Evolutionary conservation across 2,113 vertebrate genomes (phyloP).

Genomic region (Cettia cetti): DNA sequence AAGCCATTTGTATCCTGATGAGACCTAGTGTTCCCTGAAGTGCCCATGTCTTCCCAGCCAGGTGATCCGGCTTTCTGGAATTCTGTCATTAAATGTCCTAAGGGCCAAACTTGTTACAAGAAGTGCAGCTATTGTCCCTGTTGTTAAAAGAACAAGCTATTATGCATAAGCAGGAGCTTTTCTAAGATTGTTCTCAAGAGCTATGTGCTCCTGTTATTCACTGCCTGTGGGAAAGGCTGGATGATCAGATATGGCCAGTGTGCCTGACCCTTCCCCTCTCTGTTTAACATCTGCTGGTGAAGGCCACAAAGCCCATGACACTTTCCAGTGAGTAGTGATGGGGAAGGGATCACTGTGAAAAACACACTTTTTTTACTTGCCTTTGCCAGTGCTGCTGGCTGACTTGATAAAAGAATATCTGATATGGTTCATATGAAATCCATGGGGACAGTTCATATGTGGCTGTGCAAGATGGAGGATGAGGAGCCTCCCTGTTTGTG

Average conservation of each 20-base stretch:
- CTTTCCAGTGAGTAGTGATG: background rate
- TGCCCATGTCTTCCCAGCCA: background rate
- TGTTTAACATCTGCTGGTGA: background rate
- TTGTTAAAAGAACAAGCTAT: background rate
- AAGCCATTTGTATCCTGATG: background rate
- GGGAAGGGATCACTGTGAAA: background rate
- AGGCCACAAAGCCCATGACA: background rate
- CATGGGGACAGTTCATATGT: background rate
- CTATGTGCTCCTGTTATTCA: background rate
- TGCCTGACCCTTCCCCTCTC: background rate
- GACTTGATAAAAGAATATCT: background rate
- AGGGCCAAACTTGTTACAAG: background rate
- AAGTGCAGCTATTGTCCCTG: background rate
- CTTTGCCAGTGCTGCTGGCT: background rate
- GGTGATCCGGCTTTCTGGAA: background rate
- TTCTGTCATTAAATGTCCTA: background rate
- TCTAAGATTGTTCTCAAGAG: background rate
- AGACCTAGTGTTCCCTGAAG: background rate
- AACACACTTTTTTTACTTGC: rapidly evolving
- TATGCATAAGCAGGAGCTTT: background rate
- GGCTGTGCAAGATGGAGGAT: background rate
- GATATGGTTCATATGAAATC: background rate
- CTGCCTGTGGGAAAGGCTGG: background rate
- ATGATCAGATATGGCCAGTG: background rate
- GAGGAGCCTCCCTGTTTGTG: background rate